A percentile compares a stretch with the other conserved stretches of the same genome.
Evolutionary conservation across 2,797 vertebrate species (phyloP).

Genomic region (Onychomys arenicola): DNA sequence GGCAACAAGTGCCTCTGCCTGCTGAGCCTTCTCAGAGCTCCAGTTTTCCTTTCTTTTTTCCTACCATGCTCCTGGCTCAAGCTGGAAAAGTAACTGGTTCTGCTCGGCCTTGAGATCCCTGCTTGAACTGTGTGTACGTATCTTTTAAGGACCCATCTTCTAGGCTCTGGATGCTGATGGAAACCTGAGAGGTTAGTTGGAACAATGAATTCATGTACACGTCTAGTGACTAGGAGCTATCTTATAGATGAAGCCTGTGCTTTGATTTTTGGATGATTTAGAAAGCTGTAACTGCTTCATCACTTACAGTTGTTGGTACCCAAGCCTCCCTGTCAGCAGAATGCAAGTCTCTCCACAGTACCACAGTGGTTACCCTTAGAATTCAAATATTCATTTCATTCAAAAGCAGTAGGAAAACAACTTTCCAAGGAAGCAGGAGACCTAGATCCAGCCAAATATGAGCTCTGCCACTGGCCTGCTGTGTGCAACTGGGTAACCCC

Average conservation of each 20-base stretch:
- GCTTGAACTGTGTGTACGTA: not conserved
- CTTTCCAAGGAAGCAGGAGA: slow-evolving; percentile 25
- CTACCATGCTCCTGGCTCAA: not conserved
- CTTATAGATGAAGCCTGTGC: not conserved
- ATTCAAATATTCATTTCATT: slow-evolving; percentile 47
- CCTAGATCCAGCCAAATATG: not conserved
- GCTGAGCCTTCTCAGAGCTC: not conserved
- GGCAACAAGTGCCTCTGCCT: not conserved
- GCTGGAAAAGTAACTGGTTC: slow-evolving; percentile 24
- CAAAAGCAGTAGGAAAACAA: slow-evolving; percentile 16
- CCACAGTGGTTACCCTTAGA: not conserved
- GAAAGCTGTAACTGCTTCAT: slow-evolving; percentile 34
- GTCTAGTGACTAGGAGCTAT: not conserved
- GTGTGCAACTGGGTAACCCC: not conserved
- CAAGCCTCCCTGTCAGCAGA: slow-evolving; percentile 14
- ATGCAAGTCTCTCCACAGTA: not conserved
- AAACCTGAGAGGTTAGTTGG: not conserved
- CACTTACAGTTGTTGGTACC: slow-evolving; percentile 12
- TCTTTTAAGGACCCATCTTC: not conserved
- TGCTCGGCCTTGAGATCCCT: not conserved
- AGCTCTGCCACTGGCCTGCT: not conserved
- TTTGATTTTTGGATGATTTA: slow-evolving; percentile 45
- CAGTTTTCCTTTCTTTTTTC: not conserved
- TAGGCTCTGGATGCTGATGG: not conserved
- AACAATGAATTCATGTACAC: not conserved